Percentiles rank a stretch among this genome's conserved stretches.
These are phyloP conservation scores for Tetramorium bicarinatum DNA, from an alignment of 2,888 invertebrate species.

Conservation along the genomic window DNA sequence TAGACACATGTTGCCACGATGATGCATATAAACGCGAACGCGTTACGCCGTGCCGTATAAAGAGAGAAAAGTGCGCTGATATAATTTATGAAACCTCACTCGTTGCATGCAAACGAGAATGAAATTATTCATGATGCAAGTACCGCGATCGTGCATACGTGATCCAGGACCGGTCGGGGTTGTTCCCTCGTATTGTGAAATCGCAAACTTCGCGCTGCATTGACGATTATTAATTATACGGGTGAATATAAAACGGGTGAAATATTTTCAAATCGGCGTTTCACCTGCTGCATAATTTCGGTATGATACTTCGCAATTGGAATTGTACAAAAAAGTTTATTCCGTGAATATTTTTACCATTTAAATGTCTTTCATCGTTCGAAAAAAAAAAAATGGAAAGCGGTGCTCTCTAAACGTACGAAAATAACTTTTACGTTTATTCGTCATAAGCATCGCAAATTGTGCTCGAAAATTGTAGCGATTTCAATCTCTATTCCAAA, in stretches of 20 bases:
- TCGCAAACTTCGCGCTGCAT: constrained; percentile 29
- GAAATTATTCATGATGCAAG: constrained; percentile 71
- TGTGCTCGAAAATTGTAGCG: background rate
- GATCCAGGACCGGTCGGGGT: constrained; percentile 38
- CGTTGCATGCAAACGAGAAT: constrained; percentile 67
- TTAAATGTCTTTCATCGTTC: background rate
- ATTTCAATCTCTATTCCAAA: background rate
- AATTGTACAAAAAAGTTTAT: background rate
- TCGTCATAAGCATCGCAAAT: background rate
- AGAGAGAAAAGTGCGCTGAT: constrained; percentile 64
- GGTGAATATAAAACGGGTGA: constrained; percentile 8
- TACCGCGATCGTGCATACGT: constrained; percentile 59
- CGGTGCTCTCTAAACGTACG: background rate
- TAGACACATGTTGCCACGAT: constrained; percentile 50
- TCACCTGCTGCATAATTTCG: constrained; percentile 14
- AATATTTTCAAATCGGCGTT: constrained; percentile 19
- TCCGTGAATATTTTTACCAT: background rate
- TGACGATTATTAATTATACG: constrained; percentile 38
- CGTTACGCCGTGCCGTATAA: constrained; percentile 45
- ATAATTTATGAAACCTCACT: constrained; percentile 68
- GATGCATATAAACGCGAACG: constrained; percentile 61
- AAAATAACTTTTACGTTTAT: constrained; percentile 5
- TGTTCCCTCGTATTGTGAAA: constrained; percentile 24
- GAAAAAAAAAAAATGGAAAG: background rate
- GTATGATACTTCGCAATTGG: background rate